Evolutionary conservation across 2,888 invertebrate genomes (phyloP), one percentile per base, ranked within the genome.

Genomic region (Campoletis raptor): DNA sequence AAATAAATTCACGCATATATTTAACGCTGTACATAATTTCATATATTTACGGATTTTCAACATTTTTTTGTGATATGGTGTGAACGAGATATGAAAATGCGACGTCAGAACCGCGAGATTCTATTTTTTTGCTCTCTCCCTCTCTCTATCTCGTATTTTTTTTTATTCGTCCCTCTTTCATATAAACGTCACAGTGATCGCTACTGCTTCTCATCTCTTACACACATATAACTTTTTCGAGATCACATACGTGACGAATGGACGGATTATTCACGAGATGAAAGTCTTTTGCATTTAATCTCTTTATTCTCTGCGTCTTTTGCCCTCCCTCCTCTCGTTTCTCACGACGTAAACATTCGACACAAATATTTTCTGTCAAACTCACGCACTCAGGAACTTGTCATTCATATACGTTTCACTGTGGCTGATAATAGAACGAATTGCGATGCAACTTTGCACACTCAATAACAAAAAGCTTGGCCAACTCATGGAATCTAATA

Each of bases 201-300:
- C 52, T 40, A 48, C 10, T 24, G n/a, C 42, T 40, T n/a, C 10
- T 7, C n/a, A n/a, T n/a, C 8, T n/a, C 5, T 42, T 67, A 21
- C 8, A 67, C 36, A 67, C 67, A 57, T 57, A 40, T 40, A 40
- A 18, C 37, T 66, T 42, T 81, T 48, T 18, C 67, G 74, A 74
- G 42, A 74, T 24, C 74, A 45, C 42, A 61, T 61, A 61, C 57
- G 24, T 3, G 24, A 61, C 76, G 57, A 42, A 18, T 30, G 45
- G 70, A 54, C 73, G 66, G 57, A 74, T 83, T 73, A 79, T 36
- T 83, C 42, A 10, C 67, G 36, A 30, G 57, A 76, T 40, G 73
- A 73, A 45, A 73, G 42, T 70, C 12, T 67, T 45, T 40, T 80
- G 81, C n/a, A 74, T 67, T 70, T 76, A 69, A 69, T 73, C 77